phyloP scores from a whole-genome alignment of 2,113 vertebrate genomes.

The Boleophthalmus pectinirostris region DNA sequence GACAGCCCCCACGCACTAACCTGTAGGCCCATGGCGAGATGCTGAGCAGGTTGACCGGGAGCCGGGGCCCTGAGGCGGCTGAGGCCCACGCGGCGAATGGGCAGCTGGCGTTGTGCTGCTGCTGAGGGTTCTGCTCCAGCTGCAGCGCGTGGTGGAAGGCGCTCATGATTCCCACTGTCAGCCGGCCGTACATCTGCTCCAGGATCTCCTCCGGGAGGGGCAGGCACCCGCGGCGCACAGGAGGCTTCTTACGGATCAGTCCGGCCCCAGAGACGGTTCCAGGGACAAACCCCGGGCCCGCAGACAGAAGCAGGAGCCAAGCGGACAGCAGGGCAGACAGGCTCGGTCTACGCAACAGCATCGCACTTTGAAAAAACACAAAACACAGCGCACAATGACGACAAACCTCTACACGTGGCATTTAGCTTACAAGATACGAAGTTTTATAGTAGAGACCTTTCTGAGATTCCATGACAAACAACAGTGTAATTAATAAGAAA shows the following conservation, averaged over 20 bases:
- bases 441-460: too few relatives aligned
- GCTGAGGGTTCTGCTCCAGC: constrained; percentile 76
- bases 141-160: constrained; percentile 94
- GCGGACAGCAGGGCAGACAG: constrained; percentile 42
- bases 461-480: too few relatives aligned
- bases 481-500: too few relatives aligned
- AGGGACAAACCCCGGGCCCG: constrained; percentile 4
- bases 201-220: constrained; percentile 90
- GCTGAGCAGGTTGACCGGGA: constrained; percentile 89
- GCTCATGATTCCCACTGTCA: constrained; percentile 88
- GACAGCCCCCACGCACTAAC: constrained; percentile 62
- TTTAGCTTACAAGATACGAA: too few relatives aligned
- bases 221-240: constrained; percentile 78
- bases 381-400: not conserved
- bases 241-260: constrained; percentile 69
- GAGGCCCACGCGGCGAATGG: constrained; percentile 68
- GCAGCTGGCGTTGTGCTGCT: constrained; percentile 84
- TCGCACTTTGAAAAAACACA: not conserved
- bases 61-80: constrained; percentile 70
- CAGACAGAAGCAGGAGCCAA: constrained; percentile 30
- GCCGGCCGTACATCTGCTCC: constrained; percentile 93
- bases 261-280: constrained; percentile 43
- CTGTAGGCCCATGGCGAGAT: constrained; percentile 95
- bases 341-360: constrained; percentile 46
- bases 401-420: too few relatives aligned